These are phyloP conservation scores for Ploceus nigricollis DNA, from an alignment of 2,113 vertebrate genomes.

Conservation along the genomic window DNA sequence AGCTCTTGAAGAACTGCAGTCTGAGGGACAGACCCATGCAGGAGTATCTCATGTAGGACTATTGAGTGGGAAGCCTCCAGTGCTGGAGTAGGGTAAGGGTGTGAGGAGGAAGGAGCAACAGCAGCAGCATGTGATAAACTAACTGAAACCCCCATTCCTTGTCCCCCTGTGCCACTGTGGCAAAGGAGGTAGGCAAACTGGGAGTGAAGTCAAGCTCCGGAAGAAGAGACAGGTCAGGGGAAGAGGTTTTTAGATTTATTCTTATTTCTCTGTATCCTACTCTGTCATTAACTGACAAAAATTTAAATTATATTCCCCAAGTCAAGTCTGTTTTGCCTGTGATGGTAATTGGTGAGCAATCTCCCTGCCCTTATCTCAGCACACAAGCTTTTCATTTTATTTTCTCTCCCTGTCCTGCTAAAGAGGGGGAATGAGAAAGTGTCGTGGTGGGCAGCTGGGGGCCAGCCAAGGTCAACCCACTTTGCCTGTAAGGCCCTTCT, in stretches of 20 bases:
- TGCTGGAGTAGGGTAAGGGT: background rate
- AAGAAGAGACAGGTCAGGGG: background rate
- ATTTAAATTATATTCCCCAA: background rate
- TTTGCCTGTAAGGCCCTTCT: background rate
- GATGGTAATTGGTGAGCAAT: rapidly evolving
- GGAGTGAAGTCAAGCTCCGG: background rate
- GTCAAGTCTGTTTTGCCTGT: background rate
- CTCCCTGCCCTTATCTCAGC: background rate
- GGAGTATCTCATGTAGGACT: background rate
- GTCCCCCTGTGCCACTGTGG: rapidly evolving
- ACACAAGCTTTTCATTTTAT: background rate
- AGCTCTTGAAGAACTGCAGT: background rate
- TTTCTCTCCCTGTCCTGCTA: background rate
- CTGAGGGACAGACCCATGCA: background rate
- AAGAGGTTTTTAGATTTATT: background rate
- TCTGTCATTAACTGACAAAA: background rate
- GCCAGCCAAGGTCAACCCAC: background rate
- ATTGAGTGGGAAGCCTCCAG: background rate
- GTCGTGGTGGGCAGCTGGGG: background rate
- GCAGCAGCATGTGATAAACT: background rate
- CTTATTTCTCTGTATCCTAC: background rate
- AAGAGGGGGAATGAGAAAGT: background rate
- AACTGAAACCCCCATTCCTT: background rate
- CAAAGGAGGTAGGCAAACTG: background rate
- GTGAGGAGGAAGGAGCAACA: background rate